Base-by-base conservation (phyloP, 2,797 vertebrate genomes). In the Carapus acus region DNA sequence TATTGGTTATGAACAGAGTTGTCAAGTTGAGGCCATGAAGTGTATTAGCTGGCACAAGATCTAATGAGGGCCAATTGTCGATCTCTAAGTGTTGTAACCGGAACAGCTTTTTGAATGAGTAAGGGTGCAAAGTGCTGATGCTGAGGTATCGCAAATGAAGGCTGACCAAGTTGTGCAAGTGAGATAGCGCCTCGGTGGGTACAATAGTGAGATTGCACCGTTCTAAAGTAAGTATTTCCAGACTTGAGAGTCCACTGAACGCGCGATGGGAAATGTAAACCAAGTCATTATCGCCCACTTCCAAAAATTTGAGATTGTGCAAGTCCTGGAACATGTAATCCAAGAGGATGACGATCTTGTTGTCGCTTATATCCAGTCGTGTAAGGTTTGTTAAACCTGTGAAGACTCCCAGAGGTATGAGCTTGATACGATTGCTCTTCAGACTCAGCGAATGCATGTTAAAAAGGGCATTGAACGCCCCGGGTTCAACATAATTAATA, bases 241-340 rank as follows among this genome's bases (percentile, higher is more conserved):
- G 74, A 64, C 94, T 92, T 54, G 93, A 76, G 53, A 99, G 89
- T 80, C 96, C 96, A 15, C 91, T 97, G 71, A 99, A 99, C 22
- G 96, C 94, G 73, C 94, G 88, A 67, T 98, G 96, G 48, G 96
- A 98, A 79, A 99, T 96, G 82, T 98, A 99, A 72, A 99, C 95
- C 80, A 99, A 85, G 65, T 99, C 96, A 41, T 99, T 99, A 85
- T 98, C 96, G 7, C 96, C 96, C 42, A 98, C 93, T 74, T 99
- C 96, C 61, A 99, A 84, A 71, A 88, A 91, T 71, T 87, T 96
- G 37, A 99, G 89, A 80, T 94, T 98, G 83, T 94, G 93, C 66
- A 99, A 81, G 76, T 98, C 96, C 85, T 98, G 96, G 74, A 99
- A 99, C 92, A 97, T 97, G 68, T 96, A 98, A 83, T 99, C 96